Evolutionary conservation across 2,888 invertebrate species (phyloP).

Genomic region (Ophraella communa): DNA sequence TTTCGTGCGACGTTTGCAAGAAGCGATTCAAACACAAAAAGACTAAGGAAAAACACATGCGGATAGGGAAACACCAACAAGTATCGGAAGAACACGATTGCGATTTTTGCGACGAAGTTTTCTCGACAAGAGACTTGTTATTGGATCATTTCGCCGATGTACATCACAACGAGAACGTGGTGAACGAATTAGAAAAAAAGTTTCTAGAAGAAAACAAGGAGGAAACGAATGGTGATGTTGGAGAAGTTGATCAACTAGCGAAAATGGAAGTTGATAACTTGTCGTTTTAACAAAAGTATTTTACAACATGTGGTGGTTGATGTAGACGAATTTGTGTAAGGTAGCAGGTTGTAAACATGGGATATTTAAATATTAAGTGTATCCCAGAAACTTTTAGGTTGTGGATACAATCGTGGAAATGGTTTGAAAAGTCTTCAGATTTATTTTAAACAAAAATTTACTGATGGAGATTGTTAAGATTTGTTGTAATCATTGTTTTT

Average conservation of each 20-base stretch:
- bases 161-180: conserved; percentile 38
- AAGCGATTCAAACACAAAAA: conserved; percentile 56
- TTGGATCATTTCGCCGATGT: conserved; percentile 37
- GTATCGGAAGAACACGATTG: conserved; percentile 36
- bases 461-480: no score
- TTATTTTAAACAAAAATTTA: no score
- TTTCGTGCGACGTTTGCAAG: conserved; percentile 62
- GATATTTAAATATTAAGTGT: no score
- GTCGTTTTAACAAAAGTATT: not conserved
- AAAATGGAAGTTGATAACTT: not conserved
- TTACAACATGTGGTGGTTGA: no score
- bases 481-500: no score
- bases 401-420: no score
- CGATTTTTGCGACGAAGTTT: conserved; percentile 41
- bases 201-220: conserved; percentile 8
- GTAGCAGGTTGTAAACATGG: no score
- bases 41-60: conserved; percentile 47
- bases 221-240: not conserved
- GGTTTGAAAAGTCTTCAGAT: no score
- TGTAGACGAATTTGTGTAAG: no score
- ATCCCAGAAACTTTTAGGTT: no score
- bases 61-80: conserved; percentile 35
- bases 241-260: not conserved
- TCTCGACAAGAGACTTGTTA: conserved; percentile 28
- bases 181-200: conserved; percentile 24